These are phyloP conservation scores for Fragum fragum DNA, from an alignment of 2,888 invertebrate genomes.

Conservation along the genomic window DNA sequence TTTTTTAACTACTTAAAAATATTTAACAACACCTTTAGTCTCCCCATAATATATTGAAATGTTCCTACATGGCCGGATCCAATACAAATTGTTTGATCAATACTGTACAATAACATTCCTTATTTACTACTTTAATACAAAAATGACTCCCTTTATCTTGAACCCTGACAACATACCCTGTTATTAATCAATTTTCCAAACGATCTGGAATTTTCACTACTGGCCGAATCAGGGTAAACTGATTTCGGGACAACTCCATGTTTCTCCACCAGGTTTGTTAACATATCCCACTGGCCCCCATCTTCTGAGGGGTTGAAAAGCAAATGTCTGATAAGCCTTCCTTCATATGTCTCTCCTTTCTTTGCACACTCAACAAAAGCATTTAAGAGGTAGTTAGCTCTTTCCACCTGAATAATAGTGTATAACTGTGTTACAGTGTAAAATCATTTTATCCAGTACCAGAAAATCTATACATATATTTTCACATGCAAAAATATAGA, in stretches of 20 bases:
- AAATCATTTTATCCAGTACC: too few relatives aligned
- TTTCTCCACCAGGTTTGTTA: slow-evolving; percentile 94
- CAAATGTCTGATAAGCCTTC: slow-evolving; percentile 93
- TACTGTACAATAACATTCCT: too few relatives aligned
- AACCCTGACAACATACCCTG: slow-evolving; percentile 89
- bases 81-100: too few relatives aligned
- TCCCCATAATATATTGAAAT: too few relatives aligned
- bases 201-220: slow-evolving; percentile 91
- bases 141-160: too few relatives aligned
- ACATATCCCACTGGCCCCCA: slow-evolving; percentile 95
- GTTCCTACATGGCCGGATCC: too few relatives aligned
- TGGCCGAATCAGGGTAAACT: slow-evolving; percentile 94
- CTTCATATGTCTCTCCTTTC: slow-evolving; percentile 92
- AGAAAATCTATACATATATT: too few relatives aligned
- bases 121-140: too few relatives aligned
- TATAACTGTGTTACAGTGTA: too few relatives aligned
- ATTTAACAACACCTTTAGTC: too few relatives aligned
- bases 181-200: slow-evolving; percentile 94
- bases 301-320: slow-evolving; percentile 87
- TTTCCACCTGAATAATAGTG: slow-evolving; percentile 90
- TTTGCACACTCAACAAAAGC: slow-evolving; percentile 93
- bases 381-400: slow-evolving; percentile 94
- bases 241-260: slow-evolving; percentile 96
- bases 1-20: too few relatives aligned
- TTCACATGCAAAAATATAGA: too few relatives aligned